Conservation (phyloP, 2,113 vertebrate species). For the Colaptes auratus region DNA sequence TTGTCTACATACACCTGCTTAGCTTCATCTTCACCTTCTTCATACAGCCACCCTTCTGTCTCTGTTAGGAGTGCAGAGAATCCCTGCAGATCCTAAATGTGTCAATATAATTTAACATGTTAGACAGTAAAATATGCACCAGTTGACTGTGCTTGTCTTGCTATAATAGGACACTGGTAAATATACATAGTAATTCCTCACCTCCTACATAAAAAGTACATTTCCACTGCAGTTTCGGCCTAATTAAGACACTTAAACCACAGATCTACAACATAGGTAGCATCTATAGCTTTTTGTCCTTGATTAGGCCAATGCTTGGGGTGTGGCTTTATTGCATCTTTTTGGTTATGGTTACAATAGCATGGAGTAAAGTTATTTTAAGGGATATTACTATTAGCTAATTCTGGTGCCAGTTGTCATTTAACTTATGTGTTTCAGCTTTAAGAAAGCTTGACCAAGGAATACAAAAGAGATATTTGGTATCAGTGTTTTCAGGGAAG, state of each 20-base stretch:
- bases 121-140: background rate
- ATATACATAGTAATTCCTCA: background rate
- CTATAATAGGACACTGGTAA: background rate
- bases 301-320: background rate
- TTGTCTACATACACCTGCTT: constrained; percentile 83
- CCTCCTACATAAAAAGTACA: background rate
- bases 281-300: background rate
- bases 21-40: constrained; percentile 83
- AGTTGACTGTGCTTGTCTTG: background rate
- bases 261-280: background rate
- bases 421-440: background rate
- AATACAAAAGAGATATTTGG: background rate
- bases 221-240: background rate
- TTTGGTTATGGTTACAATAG: background rate
- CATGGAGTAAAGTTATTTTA: background rate
- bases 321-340: background rate
- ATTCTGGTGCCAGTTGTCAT: background rate
- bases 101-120: background rate
- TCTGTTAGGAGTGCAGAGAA: constrained; percentile 77
- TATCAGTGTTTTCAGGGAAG: background rate
- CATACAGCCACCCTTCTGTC: constrained; percentile 84
- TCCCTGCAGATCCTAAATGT: constrained; percentile 70
- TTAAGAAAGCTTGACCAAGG: background rate
- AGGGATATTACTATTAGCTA: background rate
- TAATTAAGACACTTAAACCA: background rate